Evolutionary conservation across 2,888 invertebrate species (phyloP), one percentile per base, ranked within the genome.

Genomic region (Prenolepis imparis): DNA sequence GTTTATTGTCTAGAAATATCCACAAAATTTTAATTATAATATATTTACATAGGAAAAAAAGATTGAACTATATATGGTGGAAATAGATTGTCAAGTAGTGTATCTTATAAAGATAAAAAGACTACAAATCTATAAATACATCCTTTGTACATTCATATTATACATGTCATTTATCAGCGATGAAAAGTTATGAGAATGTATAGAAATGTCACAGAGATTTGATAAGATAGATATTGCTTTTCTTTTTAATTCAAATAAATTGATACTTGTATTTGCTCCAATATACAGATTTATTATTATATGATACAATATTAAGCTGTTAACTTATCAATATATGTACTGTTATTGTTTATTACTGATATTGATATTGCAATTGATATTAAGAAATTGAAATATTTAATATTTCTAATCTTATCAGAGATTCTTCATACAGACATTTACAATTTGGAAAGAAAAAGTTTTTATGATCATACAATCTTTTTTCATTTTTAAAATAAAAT

Each of bases 1-100:
- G 92, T 97, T 96, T 84, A 96, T 96, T 59, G 97, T 96, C 98
- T 98, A 93, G 59, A 96, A 96, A 66, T 48, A 61, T 1, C 21
- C 52, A 64, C n/a, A 57, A 64, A 63, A 41, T 41, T 77, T 55
- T 9, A 8, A 28, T 55, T 4, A 59, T 36, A 12, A 44, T 18
- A 39, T 18, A 41, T n/a, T n/a, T 36, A 39, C 21, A 66, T 41
- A 21, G 8, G 12, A 61, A 5, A 61, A 61, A 3, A 21, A 1
- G 0, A 32, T 18, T 6, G 0, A 9, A 0, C 6, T 73, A 36
- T 8, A 4, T 0, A 61, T 12, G 15, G n/a, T 36, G n/a, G 15
- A 63, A 28, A 24, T n/a, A 2, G 2, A 8, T 28, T 11, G 32
- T 2, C 11, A 52, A 68, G 3, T 15, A 3, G 18, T 48, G 18